A percentile compares a stretch with the other conserved stretches of the same genome.
These are phyloP conservation scores for Thereva nobilitata DNA, from an alignment of 2,888 invertebrate species.

Conservation along the genomic window DNA sequence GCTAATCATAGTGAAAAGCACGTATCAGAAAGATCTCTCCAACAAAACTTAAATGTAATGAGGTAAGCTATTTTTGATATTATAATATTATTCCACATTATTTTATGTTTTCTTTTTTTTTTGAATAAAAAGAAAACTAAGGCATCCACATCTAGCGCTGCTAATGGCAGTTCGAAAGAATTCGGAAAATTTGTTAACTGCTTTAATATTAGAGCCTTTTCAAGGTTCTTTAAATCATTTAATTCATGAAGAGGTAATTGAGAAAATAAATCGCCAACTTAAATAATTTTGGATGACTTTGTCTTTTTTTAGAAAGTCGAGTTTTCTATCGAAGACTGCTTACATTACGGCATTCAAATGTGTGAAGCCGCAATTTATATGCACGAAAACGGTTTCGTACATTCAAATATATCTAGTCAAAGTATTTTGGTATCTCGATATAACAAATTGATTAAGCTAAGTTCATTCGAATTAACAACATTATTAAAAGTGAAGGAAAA, in stretches of 20 bases:
- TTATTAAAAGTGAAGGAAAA: not conserved
- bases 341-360: constrained; percentile 55
- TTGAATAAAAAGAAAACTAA: constrained; percentile 57
- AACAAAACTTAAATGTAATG: constrained; percentile 23
- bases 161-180: constrained; percentile 62
- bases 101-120: not conserved
- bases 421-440: constrained; percentile 54
- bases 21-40: constrained; percentile 1
- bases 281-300: not conserved
- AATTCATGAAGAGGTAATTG: constrained; percentile 59
- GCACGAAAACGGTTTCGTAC: constrained; percentile 60
- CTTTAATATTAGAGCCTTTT: constrained; percentile 61
- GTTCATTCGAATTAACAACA: constrained; percentile 55
- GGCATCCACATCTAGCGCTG: constrained; percentile 61
- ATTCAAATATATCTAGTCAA: constrained; percentile 59
- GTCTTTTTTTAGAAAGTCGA: constrained; percentile 51
- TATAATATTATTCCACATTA: not conserved
- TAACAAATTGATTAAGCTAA: constrained; percentile 57
- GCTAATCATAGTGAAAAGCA: constrained; percentile 7
- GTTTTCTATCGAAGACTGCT: constrained; percentile 53
- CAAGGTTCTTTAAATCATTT: constrained; percentile 58
- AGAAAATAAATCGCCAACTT: not conserved
- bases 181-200: constrained; percentile 53
- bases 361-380: constrained; percentile 60
- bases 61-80: not conserved